Conservation (phyloP, 2,888 invertebrate genomes). For the Nephrocerus scutellatus region DNA sequence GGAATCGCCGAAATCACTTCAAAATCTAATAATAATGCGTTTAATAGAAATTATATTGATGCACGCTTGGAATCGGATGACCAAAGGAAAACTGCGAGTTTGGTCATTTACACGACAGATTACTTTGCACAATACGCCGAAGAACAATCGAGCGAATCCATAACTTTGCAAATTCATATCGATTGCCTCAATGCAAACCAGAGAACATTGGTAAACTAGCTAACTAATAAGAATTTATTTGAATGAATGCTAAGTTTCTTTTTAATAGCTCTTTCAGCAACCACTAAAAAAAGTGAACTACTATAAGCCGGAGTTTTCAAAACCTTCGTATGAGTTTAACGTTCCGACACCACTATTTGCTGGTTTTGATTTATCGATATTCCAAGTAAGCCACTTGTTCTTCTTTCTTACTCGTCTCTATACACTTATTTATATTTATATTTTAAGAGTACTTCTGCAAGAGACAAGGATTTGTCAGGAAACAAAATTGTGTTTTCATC, state of each 20-base stretch:
- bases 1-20: slow-evolving; percentile 20
- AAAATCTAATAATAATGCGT: slow-evolving; percentile 23
- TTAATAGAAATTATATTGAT: slow-evolving; percentile 27
- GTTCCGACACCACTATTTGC: slow-evolving; percentile 30
- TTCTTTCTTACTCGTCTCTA: neutral
- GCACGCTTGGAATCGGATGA: slow-evolving; percentile 21
- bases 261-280: slow-evolving; percentile 24
- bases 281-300: slow-evolving; percentile 26
- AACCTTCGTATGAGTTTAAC: slow-evolving; percentile 24
- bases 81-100: slow-evolving; percentile 8
- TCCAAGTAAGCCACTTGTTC: slow-evolving; percentile 15
- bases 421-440: neutral
- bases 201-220: slow-evolving; percentile 20
- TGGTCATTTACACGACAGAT: slow-evolving; percentile 26
- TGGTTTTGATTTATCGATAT: slow-evolving; percentile 28
- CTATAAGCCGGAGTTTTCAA: slow-evolving; percentile 26
- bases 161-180: slow-evolving; percentile 23
- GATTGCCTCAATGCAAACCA: slow-evolving; percentile 21
- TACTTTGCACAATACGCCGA: slow-evolving; percentile 25
- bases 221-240: neutral
- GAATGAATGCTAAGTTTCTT: neutral
- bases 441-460: slow-evolving; percentile 25
- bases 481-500: slow-evolving; percentile 28
- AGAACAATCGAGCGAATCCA: slow-evolving; percentile 23
- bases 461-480: slow-evolving; percentile 27